Base-by-base conservation (phyloP, 2,888 invertebrate genomes). In the Drosophila yooni region DNA sequence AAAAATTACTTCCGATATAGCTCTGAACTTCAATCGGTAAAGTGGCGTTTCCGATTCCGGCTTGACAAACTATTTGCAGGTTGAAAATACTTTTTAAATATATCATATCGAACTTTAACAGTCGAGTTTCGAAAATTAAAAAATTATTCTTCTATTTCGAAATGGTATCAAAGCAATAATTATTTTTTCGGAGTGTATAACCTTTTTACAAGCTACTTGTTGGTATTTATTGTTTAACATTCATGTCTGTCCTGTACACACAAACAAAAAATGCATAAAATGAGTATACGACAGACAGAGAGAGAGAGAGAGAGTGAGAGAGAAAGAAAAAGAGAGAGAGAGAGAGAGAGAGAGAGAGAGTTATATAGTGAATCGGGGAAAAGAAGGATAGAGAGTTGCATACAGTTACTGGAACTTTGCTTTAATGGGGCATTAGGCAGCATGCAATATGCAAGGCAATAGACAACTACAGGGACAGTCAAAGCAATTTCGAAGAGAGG, bases 391-490 rank as follows among this genome's bases (percentile, higher is more conserved):
- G 13, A 21, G 21, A 29, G 21, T 18, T 38, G 38, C 54, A 66
- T 68, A 46, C 25, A 25, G 38, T n/a, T n/a, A 56, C 10, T 38
- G 62, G 56, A 76, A 70, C 67, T 73, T 79, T 61, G 76, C 73
- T 74, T 80, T 80, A 80, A 80, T 80, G 74, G 70, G 70, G 70
- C 81, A 80, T 80, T 80, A 74, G 70, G 70, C 80, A 70, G 77
- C 77, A 80, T 80, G 69, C 80, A 76, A 79, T 74, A 79, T 79
- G 76, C 65, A 79, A 52, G 18, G 52, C 59, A 54, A 53, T 10
- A 63, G 65, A 53, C 48, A 70, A 38, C 38, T 21, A 27, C 11
- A 34, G 25, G 2, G 7, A 33, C 18, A 21, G 29, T 38, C n/a
- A 27, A 31, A 15, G 3, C 13, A 57, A 21, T 15, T 8, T 25